Conservation (phyloP, 2,888 invertebrate species). For the Horisme vitalbata region DNA sequence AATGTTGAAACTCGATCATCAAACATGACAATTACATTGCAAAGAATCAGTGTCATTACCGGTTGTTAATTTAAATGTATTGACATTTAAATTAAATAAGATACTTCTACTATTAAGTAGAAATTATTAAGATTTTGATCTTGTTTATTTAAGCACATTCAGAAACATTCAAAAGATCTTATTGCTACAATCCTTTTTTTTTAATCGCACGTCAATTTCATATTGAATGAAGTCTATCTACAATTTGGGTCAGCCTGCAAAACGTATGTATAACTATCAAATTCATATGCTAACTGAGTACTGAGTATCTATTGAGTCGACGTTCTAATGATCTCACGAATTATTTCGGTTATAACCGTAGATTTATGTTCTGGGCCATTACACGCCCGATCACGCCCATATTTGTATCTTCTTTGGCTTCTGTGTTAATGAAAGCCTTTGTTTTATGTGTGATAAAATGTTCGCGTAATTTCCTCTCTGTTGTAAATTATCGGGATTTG, state of each 20-base stretch:
- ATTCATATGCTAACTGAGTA: background rate
- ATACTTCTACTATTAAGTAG: no score
- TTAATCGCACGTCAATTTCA: no score
- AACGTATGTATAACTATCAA: background rate
- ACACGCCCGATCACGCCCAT: slow-evolving; percentile 30
- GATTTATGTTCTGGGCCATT: slow-evolving; percentile 40
- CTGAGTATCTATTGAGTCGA: slow-evolving; percentile 33
- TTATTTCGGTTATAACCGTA: slow-evolving; percentile 45
- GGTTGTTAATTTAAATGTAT: no score
- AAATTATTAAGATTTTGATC: no score
- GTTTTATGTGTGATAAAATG: slow-evolving; percentile 23
- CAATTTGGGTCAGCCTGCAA: slow-evolving; percentile 23
- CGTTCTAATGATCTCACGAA: slow-evolving; percentile 47
- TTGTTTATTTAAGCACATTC: no score
- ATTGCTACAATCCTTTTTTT: no score
- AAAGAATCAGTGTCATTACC: no score
- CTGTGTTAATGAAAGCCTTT: slow-evolving; percentile 27
- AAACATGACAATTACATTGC: no score
- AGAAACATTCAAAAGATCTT: no score
- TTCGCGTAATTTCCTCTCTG: slow-evolving; percentile 11
- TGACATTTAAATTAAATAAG: no score
- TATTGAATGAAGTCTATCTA: no score
- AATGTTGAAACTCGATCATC: no score
- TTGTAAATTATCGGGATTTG: slow-evolving; percentile 24
- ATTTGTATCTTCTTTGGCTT: slow-evolving; percentile 24